Evolutionary conservation across 92 coral and sea anemone species (phyloP).

Genomic region (Actinostola sp.): DNA sequence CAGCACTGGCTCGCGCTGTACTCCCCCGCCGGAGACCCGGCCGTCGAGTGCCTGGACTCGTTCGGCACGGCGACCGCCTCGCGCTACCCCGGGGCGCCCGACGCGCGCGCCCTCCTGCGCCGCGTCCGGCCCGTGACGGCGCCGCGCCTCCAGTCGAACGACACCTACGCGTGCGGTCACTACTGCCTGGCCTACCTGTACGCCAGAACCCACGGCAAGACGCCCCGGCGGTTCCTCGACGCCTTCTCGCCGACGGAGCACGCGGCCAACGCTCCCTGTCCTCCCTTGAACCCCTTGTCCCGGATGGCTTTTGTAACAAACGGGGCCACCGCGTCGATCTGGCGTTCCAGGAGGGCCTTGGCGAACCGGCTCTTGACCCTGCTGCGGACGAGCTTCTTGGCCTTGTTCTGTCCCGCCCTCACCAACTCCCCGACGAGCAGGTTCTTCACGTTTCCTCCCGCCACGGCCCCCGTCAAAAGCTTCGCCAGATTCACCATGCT

Average conservation of each 20-base stretch:
- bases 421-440: no score
- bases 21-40: not conserved
- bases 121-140: not conserved
- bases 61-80: not conserved
- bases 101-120: not conserved
- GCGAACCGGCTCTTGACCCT: no score
- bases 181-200: constrained; percentile 11
- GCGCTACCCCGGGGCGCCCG: not conserved
- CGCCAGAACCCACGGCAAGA: not conserved
- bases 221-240: not conserved
- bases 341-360: no score
- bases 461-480: no score
- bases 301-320: no score
- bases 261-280: not conserved
- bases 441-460: no score
- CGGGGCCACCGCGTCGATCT: no score
- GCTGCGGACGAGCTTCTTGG: no score
- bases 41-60: constrained; percentile 11
- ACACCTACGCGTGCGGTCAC: constrained; percentile 23
- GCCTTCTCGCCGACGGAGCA: not conserved
- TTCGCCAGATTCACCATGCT: no score
- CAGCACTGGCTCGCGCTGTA: constrained; percentile 15
- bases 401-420: no score
- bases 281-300: not conserved
- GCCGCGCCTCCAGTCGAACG: not conserved